phyloP scores from a whole-genome alignment of 2,797 vertebrate genomes.

The Hoplostethus atlanticus region DNA sequence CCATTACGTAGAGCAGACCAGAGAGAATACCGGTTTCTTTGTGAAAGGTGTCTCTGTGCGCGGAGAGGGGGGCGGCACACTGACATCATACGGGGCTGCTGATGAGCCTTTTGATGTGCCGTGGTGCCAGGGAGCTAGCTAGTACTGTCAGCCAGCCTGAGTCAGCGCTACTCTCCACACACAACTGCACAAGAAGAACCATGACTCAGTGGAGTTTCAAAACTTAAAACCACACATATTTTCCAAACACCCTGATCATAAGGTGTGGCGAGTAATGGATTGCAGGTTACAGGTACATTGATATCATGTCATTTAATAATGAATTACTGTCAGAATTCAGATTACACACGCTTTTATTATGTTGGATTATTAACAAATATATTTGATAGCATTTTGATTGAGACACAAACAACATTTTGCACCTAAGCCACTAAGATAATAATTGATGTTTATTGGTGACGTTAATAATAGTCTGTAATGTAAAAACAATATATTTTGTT shows the following conservation, averaged over 20 bases:
- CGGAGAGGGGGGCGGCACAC: conserved; percentile 43
- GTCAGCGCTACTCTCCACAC: conserved; percentile 62
- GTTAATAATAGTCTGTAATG: neutral
- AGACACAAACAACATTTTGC: neutral
- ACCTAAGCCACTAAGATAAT: neutral
- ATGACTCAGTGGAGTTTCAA: conserved; percentile 42
- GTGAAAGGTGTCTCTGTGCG: conserved; percentile 74
- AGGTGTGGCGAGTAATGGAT: neutral
- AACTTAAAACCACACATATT: neutral
- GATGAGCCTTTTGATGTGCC: conserved; percentile 72
- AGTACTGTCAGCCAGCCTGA: conserved; percentile 64
- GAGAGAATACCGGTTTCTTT: conserved; percentile 54
- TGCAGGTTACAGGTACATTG: too few species aligned
- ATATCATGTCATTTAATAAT: too few species aligned
- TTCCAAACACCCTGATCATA: conserved; percentile 7
- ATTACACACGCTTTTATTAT: too few species aligned
- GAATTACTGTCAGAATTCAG: too few species aligned
- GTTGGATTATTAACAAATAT: too few species aligned
- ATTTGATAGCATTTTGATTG: neutral
- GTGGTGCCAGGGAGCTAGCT: conserved; percentile 63
- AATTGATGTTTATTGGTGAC: neutral
- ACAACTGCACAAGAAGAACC: conserved; percentile 45
- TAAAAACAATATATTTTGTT: too few species aligned
- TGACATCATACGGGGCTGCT: conserved; percentile 71
- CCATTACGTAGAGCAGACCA: conserved; percentile 57